phyloP scores from a whole-genome alignment of 2,888 invertebrate genomes.

The Oeneis ivallda region DNA sequence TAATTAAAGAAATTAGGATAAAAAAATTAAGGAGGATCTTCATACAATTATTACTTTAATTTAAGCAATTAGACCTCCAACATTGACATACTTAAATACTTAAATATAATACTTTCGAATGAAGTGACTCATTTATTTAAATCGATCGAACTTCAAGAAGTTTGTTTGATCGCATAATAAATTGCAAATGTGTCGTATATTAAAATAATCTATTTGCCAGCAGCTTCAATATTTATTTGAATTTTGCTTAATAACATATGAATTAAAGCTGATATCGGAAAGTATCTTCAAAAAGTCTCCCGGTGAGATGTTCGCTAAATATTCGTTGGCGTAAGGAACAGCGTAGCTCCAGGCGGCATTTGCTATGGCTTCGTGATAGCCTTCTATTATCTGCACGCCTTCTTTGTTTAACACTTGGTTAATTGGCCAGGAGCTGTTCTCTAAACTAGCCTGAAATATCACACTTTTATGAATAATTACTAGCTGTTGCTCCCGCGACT shows the following conservation, averaged over 20 bases:
- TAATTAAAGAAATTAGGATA: no score
- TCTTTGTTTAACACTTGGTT: conserved; percentile 50
- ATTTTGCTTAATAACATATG: conserved; percentile 23
- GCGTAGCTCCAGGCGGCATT: conserved; percentile 36
- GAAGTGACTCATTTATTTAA: no score
- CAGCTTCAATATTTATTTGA: conserved; percentile 11
- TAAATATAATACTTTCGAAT: no score
- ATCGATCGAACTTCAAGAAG: no score
- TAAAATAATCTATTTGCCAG: neutral
- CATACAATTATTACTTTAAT: no score
- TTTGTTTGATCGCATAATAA: no score
- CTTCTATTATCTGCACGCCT: conserved; percentile 47
- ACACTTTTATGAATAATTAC: neutral
- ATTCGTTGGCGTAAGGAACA: conserved; percentile 29
- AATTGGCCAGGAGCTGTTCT: conserved; percentile 53
- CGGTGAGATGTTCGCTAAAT: conserved; percentile 32
- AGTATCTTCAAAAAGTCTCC: conserved; percentile 39
- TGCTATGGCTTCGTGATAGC: conserved; percentile 46
- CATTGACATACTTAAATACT: no score
- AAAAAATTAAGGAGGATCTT: no score
- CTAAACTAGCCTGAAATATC: conserved; percentile 48
- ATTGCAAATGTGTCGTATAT: neutral
- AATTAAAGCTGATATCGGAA: conserved; percentile 28
- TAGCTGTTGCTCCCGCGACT: no score
- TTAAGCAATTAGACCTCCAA: no score